phyloP scores from a whole-genome alignment of 2,113 vertebrate genomes.

The Catagonus wagneri region DNA sequence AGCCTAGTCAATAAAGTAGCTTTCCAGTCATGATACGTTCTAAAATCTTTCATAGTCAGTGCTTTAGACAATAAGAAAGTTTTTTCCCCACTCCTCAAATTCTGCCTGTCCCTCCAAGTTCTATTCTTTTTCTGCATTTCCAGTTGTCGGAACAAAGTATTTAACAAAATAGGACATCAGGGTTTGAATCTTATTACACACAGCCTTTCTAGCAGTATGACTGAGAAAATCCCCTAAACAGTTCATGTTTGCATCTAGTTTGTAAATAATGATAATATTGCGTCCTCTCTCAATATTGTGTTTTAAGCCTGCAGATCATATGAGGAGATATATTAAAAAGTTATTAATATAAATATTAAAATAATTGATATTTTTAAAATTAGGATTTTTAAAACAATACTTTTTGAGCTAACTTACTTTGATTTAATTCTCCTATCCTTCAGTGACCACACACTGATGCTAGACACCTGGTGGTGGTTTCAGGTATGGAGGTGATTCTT shows the following conservation, averaged over 20 bases:
- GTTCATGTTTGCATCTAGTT: background rate
- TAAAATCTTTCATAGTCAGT: background rate
- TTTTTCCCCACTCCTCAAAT: background rate
- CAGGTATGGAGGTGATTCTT: background rate
- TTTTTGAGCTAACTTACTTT: background rate
- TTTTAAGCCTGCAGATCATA: background rate
- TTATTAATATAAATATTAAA: background rate
- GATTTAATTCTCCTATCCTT: background rate
- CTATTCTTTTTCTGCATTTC: background rate
- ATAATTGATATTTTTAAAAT: background rate
- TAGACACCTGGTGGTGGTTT: background rate
- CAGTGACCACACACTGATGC: background rate
- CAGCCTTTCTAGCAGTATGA: background rate
- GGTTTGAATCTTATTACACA: background rate
- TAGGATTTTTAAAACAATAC: background rate
- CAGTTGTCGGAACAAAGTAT: background rate
- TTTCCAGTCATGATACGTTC: background rate
- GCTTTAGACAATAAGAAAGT: background rate
- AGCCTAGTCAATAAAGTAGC: background rate
- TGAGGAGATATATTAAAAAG: background rate
- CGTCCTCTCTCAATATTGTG: background rate
- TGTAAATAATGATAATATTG: background rate
- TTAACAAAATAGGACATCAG: background rate
- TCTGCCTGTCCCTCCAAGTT: fast-evolving
- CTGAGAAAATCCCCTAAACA: background rate